Percentiles rank a stretch among this genome's conserved stretches.
Conservation (phyloP, 2,797 vertebrate species). For the Melanotaenia boesemani region DNA sequence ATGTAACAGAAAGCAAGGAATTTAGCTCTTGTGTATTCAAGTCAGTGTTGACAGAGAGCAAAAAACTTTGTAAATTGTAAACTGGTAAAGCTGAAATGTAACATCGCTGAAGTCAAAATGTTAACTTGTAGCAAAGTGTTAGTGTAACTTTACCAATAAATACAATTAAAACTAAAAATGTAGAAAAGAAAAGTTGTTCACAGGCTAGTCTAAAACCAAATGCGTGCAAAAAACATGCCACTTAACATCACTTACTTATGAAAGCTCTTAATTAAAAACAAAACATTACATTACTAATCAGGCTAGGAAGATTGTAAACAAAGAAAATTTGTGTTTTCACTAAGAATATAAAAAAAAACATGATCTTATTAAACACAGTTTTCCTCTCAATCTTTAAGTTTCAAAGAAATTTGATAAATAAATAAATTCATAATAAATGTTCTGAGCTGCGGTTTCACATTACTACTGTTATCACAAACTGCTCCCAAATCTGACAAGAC, state of each 20-base stretch:
- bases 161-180: slow-evolving; percentile 55
- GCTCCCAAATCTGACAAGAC: slow-evolving; percentile 37
- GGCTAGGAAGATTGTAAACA: slow-evolving; percentile 59
- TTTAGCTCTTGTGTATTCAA: slow-evolving; percentile 14
- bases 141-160: slow-evolving; percentile 56
- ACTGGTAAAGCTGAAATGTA: slow-evolving; percentile 29
- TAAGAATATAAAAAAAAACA: slow-evolving; percentile 16
- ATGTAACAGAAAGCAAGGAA: slow-evolving; percentile 27
- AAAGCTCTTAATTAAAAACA: slow-evolving; percentile 40
- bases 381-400: slow-evolving; percentile 37
- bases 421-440: slow-evolving; percentile 71
- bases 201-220: slow-evolving; percentile 63
- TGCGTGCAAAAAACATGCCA: slow-evolving; percentile 67
- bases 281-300: slow-evolving; percentile 23
- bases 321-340: slow-evolving; percentile 22
- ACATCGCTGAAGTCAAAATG: slow-evolving; percentile 24
- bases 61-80: slow-evolving; percentile 9
- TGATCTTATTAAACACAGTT: slow-evolving; percentile 35
- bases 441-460: slow-evolving; percentile 71
- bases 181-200: slow-evolving; percentile 49
- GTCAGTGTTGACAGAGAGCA: neutral
- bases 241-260: slow-evolving; percentile 50
- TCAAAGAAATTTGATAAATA: slow-evolving; percentile 70
- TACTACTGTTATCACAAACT: slow-evolving; percentile 54
- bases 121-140: slow-evolving; percentile 34